These are phyloP conservation scores for Syngnathus rostellatus DNA, from an alignment of 2,797 vertebrate genomes.

Conservation along the genomic window DNA sequence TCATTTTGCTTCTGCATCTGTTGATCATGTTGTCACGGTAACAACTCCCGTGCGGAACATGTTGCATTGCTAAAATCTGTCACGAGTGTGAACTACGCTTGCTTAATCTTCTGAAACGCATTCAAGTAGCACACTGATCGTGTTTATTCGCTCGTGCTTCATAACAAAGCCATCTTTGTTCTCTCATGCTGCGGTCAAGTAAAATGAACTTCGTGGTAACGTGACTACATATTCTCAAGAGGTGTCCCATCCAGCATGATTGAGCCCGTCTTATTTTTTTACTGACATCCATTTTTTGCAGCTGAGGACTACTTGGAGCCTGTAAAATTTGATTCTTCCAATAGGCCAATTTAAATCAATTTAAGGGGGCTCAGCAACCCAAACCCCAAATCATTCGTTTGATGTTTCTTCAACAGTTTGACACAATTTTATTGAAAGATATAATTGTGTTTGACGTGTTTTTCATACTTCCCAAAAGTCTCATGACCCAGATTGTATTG, in stretches of 20 bases:
- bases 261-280: conserved; percentile 13
- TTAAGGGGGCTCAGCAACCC: not conserved
- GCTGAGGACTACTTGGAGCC: conserved; percentile 1
- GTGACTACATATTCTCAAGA: conserved; percentile 22
- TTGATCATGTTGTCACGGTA: not conserved
- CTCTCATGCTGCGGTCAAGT: conserved; percentile 9
- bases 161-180: not conserved
- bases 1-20: not conserved
- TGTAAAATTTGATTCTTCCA: not conserved
- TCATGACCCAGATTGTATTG: conserved; percentile 35
- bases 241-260: conserved; percentile 12
- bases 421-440: conserved; percentile 18
- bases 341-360: conserved; percentile 2
- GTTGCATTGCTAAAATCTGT: not conserved
- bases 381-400: conserved; percentile 9
- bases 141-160: conserved; percentile 6
- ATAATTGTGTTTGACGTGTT: conserved; percentile 43
- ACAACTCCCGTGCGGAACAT: conserved; percentile 1
- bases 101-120: conserved; percentile 17
- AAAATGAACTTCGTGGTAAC: conserved; percentile 21
- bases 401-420: conserved; percentile 17
- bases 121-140: conserved; percentile 12
- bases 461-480: conserved; percentile 27
- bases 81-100: conserved; percentile 19
- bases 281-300: conserved; percentile 3